These are phyloP conservation scores for Tetragonisca angustula DNA, from an alignment of 2,888 invertebrate genomes.

Conservation along the genomic window DNA sequence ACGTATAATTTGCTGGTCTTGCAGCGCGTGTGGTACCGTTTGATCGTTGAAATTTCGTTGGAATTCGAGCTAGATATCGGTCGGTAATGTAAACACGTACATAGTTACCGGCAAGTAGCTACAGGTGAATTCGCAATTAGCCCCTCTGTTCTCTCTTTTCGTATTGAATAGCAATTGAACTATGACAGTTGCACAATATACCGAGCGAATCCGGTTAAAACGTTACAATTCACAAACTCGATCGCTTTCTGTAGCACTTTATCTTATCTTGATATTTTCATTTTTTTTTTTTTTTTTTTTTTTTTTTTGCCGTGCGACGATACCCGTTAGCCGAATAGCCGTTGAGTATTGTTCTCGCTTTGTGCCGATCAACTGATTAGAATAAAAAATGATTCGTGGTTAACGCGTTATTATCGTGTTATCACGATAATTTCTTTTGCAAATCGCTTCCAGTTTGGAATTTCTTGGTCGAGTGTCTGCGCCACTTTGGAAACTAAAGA, in stretches of 20 bases:
- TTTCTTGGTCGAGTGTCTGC: no score
- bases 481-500: no score
- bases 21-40: neutral
- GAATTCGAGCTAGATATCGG: neutral
- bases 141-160: slow-evolving; percentile 3
- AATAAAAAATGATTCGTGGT: neutral
- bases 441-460: neutral
- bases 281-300: neutral
- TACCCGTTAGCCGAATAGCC: neutral
- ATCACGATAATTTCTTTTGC: neutral
- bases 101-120: neutral
- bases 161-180: neutral
- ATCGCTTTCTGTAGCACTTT: slow-evolving; percentile 23
- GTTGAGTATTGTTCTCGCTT: neutral
- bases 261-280: slow-evolving; percentile 56
- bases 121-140: slow-evolving; percentile 28
- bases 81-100: neutral
- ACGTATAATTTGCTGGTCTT: neutral
- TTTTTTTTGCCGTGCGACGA: slow-evolving; percentile 18
- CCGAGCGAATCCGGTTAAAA: slow-evolving; percentile 3
- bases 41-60: neutral
- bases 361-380: neutral
- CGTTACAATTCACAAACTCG: neutral
- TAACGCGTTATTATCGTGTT: neutral
- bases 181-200: neutral